These are phyloP conservation scores for Luscinia luscinia DNA, from an alignment of 2,797 vertebrate species.

Conservation along the genomic window DNA sequence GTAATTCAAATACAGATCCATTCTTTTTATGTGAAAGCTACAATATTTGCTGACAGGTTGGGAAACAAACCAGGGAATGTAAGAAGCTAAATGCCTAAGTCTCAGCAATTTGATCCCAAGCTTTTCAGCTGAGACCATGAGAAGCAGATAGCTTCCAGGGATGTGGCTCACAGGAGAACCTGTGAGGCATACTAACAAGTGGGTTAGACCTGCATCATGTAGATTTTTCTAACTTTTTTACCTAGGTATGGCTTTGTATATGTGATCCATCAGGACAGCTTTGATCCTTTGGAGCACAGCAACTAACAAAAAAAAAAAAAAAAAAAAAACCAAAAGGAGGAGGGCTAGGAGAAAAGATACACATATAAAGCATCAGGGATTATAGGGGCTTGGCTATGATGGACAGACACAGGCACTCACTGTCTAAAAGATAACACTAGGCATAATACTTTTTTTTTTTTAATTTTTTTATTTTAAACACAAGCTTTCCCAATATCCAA, in stretches of 20 bases:
- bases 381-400: neutral
- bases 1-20: constrained; percentile 8
- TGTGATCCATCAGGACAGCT: constrained; percentile 7
- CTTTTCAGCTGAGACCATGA: constrained; percentile 28
- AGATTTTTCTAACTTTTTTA: neutral
- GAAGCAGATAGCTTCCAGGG: neutral
- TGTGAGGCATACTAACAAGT: neutral
- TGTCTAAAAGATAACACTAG: neutral
- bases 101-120: constrained; percentile 20
- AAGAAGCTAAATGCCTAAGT: neutral
- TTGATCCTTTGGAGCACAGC: neutral
- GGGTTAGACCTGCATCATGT: neutral
- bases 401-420: neutral
- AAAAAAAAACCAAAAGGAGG: too few relatives aligned
- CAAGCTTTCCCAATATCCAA: neutral
- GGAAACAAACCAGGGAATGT: constrained; percentile 19
- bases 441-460: neutral
- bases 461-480: neutral
- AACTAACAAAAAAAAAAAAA: neutral
- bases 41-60: constrained; percentile 4
- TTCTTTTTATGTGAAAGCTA: neutral
- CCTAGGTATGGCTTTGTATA: neutral
- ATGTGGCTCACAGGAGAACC: neutral
- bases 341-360: neutral
- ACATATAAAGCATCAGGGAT: neutral